These are phyloP conservation scores for Myotis findleyi DNA, from an alignment of 2,797 vertebrate species.

Conservation along the genomic window DNA sequence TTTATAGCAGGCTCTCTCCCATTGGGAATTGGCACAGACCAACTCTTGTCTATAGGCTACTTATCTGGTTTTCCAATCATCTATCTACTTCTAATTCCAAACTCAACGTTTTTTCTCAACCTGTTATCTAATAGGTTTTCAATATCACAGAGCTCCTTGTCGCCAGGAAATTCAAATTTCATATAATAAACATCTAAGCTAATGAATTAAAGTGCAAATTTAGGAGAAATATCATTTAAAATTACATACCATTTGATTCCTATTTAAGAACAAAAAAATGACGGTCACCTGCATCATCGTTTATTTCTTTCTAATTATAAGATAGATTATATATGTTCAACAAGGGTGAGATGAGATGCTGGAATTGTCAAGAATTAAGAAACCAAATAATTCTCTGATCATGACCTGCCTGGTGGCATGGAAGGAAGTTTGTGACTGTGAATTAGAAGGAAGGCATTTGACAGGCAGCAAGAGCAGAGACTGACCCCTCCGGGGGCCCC, in stretches of 20 bases:
- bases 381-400: neutral
- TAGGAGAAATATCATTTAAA: constrained; percentile 9
- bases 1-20: neutral
- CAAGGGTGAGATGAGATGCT: constrained; percentile 19
- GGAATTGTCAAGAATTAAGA: neutral
- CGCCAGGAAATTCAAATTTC: constrained; percentile 30
- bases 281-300: neutral
- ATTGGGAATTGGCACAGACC: neutral
- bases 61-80: neutral
- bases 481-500: neutral
- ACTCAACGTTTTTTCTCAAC: constrained; percentile 16
- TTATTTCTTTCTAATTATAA: constrained; percentile 37
- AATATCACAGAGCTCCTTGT: neutral
- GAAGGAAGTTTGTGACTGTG: neutral
- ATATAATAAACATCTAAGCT: neutral
- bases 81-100: constrained; percentile 25
- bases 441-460: constrained; percentile 14
- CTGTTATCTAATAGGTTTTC: constrained; percentile 25
- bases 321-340: neutral
- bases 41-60: neutral
- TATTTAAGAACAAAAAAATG: constrained; percentile 5
- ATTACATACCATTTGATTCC: neutral
- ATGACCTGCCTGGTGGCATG: neutral
- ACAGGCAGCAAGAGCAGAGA: neutral
- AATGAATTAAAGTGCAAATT: constrained; percentile 48